Evolutionary conservation across 2,113 vertebrate genomes (phyloP).

Genomic region (Ameiurus melas): DNA sequence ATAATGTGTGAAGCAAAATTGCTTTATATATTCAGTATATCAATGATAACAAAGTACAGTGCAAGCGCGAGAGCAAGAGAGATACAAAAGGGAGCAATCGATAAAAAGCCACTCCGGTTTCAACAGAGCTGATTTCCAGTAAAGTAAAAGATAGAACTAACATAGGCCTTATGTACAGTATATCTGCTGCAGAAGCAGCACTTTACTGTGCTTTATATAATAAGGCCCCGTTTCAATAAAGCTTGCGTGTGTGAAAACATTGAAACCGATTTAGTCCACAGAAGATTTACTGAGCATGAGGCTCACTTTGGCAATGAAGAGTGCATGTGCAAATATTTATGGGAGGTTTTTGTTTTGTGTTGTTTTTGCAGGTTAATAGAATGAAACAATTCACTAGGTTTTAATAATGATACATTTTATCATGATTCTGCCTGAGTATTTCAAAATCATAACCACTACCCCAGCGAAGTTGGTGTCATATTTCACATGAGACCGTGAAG

Average conservation of each 20-base stretch:
- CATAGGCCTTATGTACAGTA: not conserved
- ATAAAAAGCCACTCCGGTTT: conserved; percentile 43
- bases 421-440: not conserved
- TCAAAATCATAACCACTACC: not conserved
- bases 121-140: conserved; percentile 15
- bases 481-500: not conserved
- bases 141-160: conserved; percentile 27
- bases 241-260: not conserved
- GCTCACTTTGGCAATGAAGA: not conserved
- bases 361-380: no score
- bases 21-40: not conserved
- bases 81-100: conserved; percentile 15
- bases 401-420: not conserved
- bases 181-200: not conserved
- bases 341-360: not conserved
- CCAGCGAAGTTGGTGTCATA: not conserved
- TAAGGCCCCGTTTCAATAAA: not conserved
- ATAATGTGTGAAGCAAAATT: not conserved
- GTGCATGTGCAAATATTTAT: not conserved
- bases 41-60: not conserved
- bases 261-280: not conserved
- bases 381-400: not conserved
- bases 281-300: not conserved
- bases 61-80: not conserved
- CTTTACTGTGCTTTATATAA: not conserved